These are phyloP conservation scores for Burhinus bistriatus DNA, from an alignment of 2,113 vertebrate species.

Conservation along the genomic window DNA sequence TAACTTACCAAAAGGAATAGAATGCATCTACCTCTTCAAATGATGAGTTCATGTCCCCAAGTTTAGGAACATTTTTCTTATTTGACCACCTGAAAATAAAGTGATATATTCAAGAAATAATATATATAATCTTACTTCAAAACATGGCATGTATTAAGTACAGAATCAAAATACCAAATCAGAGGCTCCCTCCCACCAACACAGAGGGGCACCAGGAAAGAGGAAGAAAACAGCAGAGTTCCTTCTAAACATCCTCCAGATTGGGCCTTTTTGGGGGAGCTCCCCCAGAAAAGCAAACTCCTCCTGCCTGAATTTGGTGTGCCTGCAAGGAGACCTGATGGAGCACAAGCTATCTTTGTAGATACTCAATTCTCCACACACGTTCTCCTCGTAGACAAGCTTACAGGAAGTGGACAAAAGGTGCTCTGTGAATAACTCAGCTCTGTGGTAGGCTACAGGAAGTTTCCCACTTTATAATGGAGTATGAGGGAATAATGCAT, in stretches of 20 bases:
- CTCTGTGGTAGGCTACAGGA: background rate
- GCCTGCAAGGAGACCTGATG: background rate
- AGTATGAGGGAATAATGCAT: background rate
- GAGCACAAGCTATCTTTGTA: background rate
- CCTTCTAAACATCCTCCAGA: background rate
- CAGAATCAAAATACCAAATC: background rate
- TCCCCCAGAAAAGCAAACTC: background rate
- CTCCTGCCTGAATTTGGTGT: background rate
- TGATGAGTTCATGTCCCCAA: conserved; percentile 84
- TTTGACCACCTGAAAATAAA: conserved; percentile 86
- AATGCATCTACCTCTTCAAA: conserved; percentile 98
- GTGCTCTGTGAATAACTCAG: background rate
- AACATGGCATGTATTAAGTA: background rate
- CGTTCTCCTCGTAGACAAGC: background rate
- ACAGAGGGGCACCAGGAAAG: background rate
- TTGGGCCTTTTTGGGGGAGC: background rate
- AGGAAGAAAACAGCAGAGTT: background rate
- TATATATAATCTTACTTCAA: background rate
- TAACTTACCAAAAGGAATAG: conserved; percentile 95
- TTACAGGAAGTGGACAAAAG: background rate
- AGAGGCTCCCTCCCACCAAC: background rate
- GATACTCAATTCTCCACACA: background rate
- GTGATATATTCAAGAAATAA: background rate
- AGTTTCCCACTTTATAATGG: background rate
- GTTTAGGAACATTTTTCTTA: conserved; percentile 88